These are phyloP conservation scores for Drosophila dives DNA, from an alignment of 2,888 invertebrate species.

Conservation along the genomic window DNA sequence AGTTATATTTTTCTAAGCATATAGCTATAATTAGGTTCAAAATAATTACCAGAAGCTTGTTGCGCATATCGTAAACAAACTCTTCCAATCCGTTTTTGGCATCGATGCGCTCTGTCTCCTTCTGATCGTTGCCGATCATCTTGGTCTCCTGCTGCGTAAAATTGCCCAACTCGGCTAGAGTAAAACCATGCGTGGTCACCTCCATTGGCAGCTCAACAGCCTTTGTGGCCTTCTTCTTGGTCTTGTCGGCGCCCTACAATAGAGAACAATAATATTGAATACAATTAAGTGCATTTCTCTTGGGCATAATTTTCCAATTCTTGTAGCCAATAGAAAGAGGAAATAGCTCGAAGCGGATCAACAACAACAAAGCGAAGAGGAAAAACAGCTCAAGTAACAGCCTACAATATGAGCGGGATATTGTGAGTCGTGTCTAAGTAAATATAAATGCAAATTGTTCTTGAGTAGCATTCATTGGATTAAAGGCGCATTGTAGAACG, in stretches of 20 bases:
- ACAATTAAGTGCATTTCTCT: background rate
- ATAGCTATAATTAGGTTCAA: no score
- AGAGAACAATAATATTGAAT: slow-evolving; percentile 7
- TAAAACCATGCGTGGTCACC: slow-evolving; percentile 89
- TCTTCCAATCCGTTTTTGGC: slow-evolving; percentile 99
- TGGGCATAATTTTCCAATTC: slow-evolving; percentile 13
- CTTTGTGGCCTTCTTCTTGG: slow-evolving; percentile 92
- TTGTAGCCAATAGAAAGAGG: slow-evolving; percentile 56
- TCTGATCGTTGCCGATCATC: slow-evolving; percentile 93
- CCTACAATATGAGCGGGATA: slow-evolving; percentile 71
- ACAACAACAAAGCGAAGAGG: slow-evolving; percentile 78
- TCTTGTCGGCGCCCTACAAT: slow-evolving; percentile 86
- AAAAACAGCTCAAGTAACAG: slow-evolving; percentile 80
- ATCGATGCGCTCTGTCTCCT: slow-evolving; percentile 97
- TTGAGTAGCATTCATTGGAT: slow-evolving; percentile 52
- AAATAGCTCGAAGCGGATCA: slow-evolving; percentile 64
- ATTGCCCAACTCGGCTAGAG: slow-evolving; percentile 89
- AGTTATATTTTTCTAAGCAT: background rate
- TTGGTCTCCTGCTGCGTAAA: slow-evolving; percentile 93
- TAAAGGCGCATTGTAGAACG: slow-evolving; percentile 60
- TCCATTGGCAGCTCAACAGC: slow-evolving; percentile 94
- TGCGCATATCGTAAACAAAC: slow-evolving; percentile 98
- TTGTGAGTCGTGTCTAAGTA: slow-evolving; percentile 45
- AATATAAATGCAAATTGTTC: slow-evolving; percentile 35
- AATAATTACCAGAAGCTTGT: slow-evolving; percentile 88